These are phyloP conservation scores for Clunio marinus DNA, from an alignment of 2,888 invertebrate genomes.

Conservation along the genomic window DNA sequence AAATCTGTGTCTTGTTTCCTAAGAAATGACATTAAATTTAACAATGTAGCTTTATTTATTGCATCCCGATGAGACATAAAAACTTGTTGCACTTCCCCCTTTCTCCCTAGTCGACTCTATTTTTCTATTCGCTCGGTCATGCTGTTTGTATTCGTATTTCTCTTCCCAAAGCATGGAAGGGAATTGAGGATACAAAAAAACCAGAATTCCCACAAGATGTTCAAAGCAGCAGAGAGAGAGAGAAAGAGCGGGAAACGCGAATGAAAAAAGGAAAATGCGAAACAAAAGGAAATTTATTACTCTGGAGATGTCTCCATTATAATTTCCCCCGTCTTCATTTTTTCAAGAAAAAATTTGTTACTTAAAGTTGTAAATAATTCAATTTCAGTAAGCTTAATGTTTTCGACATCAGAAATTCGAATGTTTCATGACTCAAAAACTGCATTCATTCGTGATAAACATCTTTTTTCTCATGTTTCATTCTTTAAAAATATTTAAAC, in stretches of 20 bases:
- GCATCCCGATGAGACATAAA: constrained; percentile 4
- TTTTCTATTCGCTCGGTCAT: too few species aligned
- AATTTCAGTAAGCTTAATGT: not conserved
- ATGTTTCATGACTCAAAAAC: not conserved
- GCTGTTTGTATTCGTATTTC: too few species aligned
- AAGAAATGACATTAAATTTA: constrained; percentile 24
- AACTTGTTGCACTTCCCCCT: constrained; percentile 24
- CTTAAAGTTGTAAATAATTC: not conserved
- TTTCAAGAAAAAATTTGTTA: too few species aligned
- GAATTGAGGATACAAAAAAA: not conserved
- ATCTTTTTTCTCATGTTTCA: not conserved
- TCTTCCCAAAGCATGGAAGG: too few species aligned
- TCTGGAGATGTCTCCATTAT: not conserved
- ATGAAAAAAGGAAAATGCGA: not conserved
- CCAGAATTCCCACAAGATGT: not conserved
- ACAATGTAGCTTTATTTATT: constrained; percentile 31
- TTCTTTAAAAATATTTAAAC: not conserved
- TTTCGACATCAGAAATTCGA: not conserved
- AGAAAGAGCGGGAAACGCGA: too few species aligned
- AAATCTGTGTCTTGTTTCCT: not conserved
- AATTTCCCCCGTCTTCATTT: too few species aligned
- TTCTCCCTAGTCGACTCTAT: not conserved
- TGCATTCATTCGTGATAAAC: too few species aligned
- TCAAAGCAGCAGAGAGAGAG: too few species aligned
- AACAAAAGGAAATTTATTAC: constrained; percentile 10